Evolutionary conservation across 2,113 vertebrate genomes (phyloP), one percentile per base, ranked within the genome.

Genomic region (Pipra filicauda): DNA sequence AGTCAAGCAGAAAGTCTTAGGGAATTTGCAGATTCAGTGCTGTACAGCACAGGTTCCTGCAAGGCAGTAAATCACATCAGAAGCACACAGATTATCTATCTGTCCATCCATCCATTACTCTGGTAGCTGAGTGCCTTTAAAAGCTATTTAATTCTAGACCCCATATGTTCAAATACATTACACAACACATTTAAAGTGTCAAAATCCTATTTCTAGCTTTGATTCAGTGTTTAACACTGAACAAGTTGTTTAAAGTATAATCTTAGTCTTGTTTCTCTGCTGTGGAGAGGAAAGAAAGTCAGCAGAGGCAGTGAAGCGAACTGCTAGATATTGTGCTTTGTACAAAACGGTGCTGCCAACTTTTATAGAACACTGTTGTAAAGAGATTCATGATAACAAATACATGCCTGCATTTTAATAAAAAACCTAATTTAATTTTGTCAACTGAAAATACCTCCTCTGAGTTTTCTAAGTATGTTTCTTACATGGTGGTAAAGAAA

Each of bases 151-250:
- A 80, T 86, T 93, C 89, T 82, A 67, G 74, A 82, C 6, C 8
- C 21, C 24, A 11, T 85, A 55, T 88, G 76, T 90, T 97, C 67
- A 80, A 59, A 71, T 81, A 59, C 41, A 77, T 95, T 91, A 67
- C 61, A 83, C 55, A 91, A 89, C 75, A 64, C 37, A 89, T 88
- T 88, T 91, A 11, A 89, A 62, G 79, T 94, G 88, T 94, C 85
- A 94, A 59, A 89, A 88, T 93, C 84, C 76, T 88, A 67, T 87
- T 95, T 91, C 64, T 70, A 43, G n/a, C 51, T 76, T 95, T 91
- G 78, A 80, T 94, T 88, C 62, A 84, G 43, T 89, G 75, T 49
- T 2, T 65, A 82, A 86, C 55, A 44, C 39, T 67, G 69, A 76
- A 59, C 33, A 86, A 88, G 51, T 93, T 87, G 85, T 94, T 94